These are phyloP conservation scores for Champsocephalus esox DNA, from an alignment of 2,797 vertebrate species.

Conservation along the genomic window DNA sequence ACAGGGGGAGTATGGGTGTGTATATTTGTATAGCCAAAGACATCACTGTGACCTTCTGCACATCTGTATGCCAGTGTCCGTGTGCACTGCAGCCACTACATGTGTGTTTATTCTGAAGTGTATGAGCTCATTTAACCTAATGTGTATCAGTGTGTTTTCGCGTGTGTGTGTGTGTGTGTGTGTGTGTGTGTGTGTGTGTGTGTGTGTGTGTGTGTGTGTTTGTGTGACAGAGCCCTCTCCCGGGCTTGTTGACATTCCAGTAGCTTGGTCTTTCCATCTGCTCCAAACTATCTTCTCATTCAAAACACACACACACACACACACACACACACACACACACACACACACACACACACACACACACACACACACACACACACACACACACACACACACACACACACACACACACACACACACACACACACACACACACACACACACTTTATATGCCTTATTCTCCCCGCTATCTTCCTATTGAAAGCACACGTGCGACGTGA, in stretches of 20 bases:
- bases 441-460: slow-evolving; percentile 16
- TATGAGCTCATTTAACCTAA: slow-evolving; percentile 38
- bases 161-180: not conserved
- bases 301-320: too few relatives aligned
- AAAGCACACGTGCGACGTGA: slow-evolving; percentile 47
- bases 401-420: too few relatives aligned
- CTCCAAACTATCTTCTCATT: too few relatives aligned
- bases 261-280: too few relatives aligned
- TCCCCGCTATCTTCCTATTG: slow-evolving; percentile 28
- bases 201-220: slow-evolving; percentile 31
- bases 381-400: too few relatives aligned
- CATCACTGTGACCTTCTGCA: slow-evolving; percentile 12
- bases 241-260: too few relatives aligned
- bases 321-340: too few relatives aligned
- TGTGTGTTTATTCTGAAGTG: slow-evolving; percentile 26
- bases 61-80: slow-evolving; percentile 35
- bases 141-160: slow-evolving; percentile 6
- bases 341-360: too few relatives aligned
- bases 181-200: slow-evolving; percentile 10
- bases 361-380: too few relatives aligned
- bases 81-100: not conserved
- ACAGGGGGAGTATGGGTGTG: slow-evolving; percentile 6
- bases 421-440: slow-evolving; percentile 23
- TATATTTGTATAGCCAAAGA: not conserved
- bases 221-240: too few relatives aligned